These are phyloP conservation scores for Drosophila ficusphila DNA, from an alignment of 1,140 invertebrate genomes.

Conservation along the genomic window DNA sequence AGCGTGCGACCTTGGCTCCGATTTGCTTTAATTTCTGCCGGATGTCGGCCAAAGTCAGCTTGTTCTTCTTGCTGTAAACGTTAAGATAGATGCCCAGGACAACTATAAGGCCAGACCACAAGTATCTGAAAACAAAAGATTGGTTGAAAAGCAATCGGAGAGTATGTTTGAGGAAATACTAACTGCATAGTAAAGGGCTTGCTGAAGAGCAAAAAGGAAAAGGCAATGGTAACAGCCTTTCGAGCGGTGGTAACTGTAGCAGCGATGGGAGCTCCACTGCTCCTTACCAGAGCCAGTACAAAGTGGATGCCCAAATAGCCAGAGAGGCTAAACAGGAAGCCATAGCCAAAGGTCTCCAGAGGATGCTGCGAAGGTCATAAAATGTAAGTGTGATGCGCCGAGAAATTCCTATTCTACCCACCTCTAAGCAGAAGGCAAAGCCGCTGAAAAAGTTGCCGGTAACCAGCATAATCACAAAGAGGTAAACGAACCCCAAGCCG, in stretches of 20 bases:
- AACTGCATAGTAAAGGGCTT: conserved; percentile 97
- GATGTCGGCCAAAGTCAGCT: conserved; percentile 73
- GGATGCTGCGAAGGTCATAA: conserved; percentile 87
- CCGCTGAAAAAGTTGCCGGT: conserved; percentile 91
- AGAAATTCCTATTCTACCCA: conserved; percentile 83
- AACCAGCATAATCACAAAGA: conserved; percentile 90
- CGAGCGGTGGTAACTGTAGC: conserved; percentile 95
- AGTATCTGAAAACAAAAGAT: conserved; percentile 87
- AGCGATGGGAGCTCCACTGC: conserved; percentile 94
- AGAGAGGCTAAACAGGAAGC: conserved; percentile 93
- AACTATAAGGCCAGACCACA: conserved; percentile 95
- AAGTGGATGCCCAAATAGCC: conserved; percentile 97
- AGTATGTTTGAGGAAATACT: conserved; percentile 83
- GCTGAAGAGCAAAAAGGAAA: conserved; percentile 96
- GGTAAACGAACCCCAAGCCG: conserved; percentile 93
- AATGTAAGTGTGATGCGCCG: not conserved
- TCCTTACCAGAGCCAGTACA: conserved; percentile 93
- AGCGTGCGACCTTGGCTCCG: conserved; percentile 29
- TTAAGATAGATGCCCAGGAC: conserved; percentile 96
- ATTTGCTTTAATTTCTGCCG: conserved; percentile 58
- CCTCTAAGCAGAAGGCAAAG: conserved; percentile 91
- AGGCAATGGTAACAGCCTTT: conserved; percentile 95
- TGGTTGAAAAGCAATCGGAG: not conserved
- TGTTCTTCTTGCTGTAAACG: conserved; percentile 91
- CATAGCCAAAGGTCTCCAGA: conserved; percentile 92